Evolutionary conservation across 2,888 invertebrate species (phyloP), one percentile per base, ranked within the genome.

Genomic region (Brachyopa scutellaris): DNA sequence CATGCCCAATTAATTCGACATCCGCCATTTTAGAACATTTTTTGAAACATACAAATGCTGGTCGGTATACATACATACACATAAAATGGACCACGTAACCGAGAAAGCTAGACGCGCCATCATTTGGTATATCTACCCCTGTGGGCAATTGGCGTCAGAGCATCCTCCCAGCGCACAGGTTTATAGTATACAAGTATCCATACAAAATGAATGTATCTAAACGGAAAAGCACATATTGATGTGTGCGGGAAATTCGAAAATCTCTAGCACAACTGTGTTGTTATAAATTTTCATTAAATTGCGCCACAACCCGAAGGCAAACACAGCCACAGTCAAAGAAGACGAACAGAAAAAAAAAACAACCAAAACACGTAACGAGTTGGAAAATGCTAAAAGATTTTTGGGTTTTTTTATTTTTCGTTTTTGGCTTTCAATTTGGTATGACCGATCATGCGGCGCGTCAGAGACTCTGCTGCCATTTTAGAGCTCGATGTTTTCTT

Each of bases 1-100:
- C 82, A 77, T 77, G 77, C 77, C 82, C 72, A 77, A 82, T 82
- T 82, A 82, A 77, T 82, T 72, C 69, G 70, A 77, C 47, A 66
- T 64, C 70, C 77, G 77, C 82, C 82, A 82, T 82, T 82, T 82
- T 82, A 73, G 53, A 82, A 80, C 36, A 21, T 13, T 53, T 67
- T 17, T 23, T 26, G 11, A 51, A 59, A 49, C 26, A 13, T 23
- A 15, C 6, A 11, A 29, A 8, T 15, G 23, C 15, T n/a, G 15
- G n/a, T 9, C 33, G 21, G 2, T 21, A 49, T 7, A 51, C 13
- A 36, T n/a, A 49, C 51, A 13, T 19, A 2, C 11, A 57, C 36
- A 59, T 33, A 42, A 42, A 53, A 38, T 31, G 51, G 26, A 66
- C 51, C 57, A 79, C 78, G 73, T 77, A 82, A 82, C 77, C 40